Evolutionary conservation across 2,888 invertebrate genomes (phyloP), one percentile per base, ranked within the genome.

Genomic region (Serripes groenlandicus): DNA sequence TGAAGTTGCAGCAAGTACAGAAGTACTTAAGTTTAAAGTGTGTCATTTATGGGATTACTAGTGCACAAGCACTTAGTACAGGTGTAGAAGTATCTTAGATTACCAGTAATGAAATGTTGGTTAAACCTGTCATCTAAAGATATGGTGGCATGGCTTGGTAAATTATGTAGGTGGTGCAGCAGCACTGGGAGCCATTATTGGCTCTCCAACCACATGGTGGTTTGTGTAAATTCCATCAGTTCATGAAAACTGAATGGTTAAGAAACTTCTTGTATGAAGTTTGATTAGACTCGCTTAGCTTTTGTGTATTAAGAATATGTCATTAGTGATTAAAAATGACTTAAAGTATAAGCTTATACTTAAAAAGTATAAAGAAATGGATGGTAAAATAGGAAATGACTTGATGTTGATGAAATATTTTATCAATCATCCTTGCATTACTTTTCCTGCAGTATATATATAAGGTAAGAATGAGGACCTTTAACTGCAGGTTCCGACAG

Each of bases 21-120:
- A n/a, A n/a, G n/a, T n/a, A n/a, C n/a, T n/a, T n/a, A n/a, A n/a
- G n/a, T n/a, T n/a, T n/a, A 1, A 11, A 56, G 56, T 11, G 3
- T 23, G 49, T 21, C 15, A 49, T 21, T 49, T 15, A 49, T 21
- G 49, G 26, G 32, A 60, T 18, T 30, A 28, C 3, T 34, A 62
- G 62, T 62, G 62, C 62, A 62, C 21, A n/a, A 21, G 62, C 62
- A 62, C 62, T 62, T 62, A 30, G n/a, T 32, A 4, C 66, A 42
- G 42, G 42, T 66, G 42, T 42, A 66, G 1, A 42, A 23, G 66
- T 66, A 66, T 42, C 42, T 42, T 1, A 26, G 3, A 42, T 26
- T 42, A 26, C 18, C 49, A 30, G 34, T 62, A 35, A 64, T 28
- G 62, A 21, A 23, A 62, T 11, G 56, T 28, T 28, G 62, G 34